These are phyloP conservation scores for Arctopsyche grandis DNA, from an alignment of 1,140 invertebrate genomes.

Conservation along the genomic window DNA sequence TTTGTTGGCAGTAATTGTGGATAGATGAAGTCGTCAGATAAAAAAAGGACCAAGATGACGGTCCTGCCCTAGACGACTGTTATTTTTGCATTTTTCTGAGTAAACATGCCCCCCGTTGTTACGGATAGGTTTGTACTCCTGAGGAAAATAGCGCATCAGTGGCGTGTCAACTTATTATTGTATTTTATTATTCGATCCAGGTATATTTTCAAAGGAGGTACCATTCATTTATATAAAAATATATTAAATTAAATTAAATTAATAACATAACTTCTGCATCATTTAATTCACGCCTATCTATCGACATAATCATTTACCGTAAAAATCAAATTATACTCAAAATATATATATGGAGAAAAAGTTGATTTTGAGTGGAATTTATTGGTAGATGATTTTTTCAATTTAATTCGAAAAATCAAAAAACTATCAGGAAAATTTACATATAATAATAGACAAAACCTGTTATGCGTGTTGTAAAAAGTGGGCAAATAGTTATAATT, in stretches of 20 bases:
- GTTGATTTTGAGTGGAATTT: too few species aligned
- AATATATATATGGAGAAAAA: too few species aligned
- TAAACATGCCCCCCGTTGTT: conserved; percentile 49
- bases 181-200: not conserved
- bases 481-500: conserved; percentile 12
- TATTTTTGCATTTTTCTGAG: conserved; percentile 49
- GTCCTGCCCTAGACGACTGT: conserved; percentile 35
- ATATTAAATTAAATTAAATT: too few species aligned
- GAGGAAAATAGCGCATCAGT: not conserved
- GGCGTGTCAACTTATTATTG: not conserved
- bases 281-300: too few species aligned
- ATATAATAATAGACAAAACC: not conserved
- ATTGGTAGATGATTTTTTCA: not conserved
- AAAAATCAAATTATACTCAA: too few species aligned
- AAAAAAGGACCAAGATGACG: conserved; percentile 35
- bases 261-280: too few species aligned
- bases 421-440: not conserved
- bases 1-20: conserved; percentile 49
- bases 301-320: too few species aligned
- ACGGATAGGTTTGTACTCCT: conserved; percentile 8
- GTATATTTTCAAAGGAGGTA: too few species aligned
- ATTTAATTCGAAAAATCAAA: conserved; percentile 10
- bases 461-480: conserved; percentile 6
- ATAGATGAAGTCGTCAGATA: conserved; percentile 50
- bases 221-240: too few species aligned